Evolutionary conservation across 2,113 vertebrate species (phyloP).

Genomic region (Catharus minimus): DNA sequence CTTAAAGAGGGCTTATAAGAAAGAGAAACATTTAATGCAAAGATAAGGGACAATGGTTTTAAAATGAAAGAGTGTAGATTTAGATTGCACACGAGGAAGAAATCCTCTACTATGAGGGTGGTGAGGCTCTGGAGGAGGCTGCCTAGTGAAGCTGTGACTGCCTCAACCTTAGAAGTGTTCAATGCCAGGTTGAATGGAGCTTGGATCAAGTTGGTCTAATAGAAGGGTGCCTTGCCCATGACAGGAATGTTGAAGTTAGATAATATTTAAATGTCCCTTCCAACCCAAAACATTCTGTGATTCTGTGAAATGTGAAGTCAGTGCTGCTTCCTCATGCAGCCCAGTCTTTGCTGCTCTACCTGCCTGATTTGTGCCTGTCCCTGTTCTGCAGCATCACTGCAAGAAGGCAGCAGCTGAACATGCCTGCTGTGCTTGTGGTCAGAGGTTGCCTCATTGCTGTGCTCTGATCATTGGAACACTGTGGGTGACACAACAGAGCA

Average conservation of each 20-base stretch:
- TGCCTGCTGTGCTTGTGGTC: neutral
- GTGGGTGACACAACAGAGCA: neutral
- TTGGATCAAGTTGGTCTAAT: neutral
- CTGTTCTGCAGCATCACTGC: neutral
- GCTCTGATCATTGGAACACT: neutral
- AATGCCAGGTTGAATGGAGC: neutral
- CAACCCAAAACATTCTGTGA: neutral
- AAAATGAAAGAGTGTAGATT: neutral
- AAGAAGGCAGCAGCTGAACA: neutral
- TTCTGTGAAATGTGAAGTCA: neutral
- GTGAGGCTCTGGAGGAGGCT: neutral
- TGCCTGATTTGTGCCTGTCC: rapidly evolving
- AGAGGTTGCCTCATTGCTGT: neutral
- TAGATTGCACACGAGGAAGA: neutral
- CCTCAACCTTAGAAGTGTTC: neutral
- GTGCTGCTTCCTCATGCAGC: neutral
- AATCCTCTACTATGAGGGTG: rapidly evolving
- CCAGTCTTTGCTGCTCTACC: rapidly evolving
- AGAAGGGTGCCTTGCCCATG: rapidly evolving
- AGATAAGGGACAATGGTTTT: neutral
- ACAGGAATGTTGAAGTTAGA: neutral
- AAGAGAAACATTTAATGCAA: neutral
- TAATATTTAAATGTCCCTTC: neutral
- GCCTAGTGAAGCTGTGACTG: neutral
- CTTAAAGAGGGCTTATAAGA: neutral